A percentile compares a stretch with the other conserved stretches of the same genome.
These are phyloP conservation scores for Coptodon bakossiorum DNA, from an alignment of 2,113 vertebrate genomes.

Conservation along the genomic window DNA sequence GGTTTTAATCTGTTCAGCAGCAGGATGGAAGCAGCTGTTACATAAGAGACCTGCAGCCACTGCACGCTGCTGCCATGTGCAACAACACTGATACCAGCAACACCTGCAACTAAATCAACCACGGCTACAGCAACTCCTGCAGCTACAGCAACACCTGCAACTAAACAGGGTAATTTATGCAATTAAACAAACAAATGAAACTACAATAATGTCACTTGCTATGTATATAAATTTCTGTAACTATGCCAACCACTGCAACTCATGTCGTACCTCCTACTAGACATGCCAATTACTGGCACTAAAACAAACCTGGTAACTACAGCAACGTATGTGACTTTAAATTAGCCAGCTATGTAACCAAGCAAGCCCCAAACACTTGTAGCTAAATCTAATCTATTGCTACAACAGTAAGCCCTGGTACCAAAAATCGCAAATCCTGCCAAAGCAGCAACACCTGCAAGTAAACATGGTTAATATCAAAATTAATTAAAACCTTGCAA, in stretches of 20 bases:
- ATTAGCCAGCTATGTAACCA: not conserved
- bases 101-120: not conserved
- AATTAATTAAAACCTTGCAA: not conserved
- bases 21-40: constrained; percentile 52
- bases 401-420: not conserved
- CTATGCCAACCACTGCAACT: not conserved
- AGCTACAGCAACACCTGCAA: not conserved
- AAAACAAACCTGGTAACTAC: not conserved
- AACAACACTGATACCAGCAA: not conserved
- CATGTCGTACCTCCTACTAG: not conserved
- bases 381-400: not conserved
- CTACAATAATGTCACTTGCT: not conserved
- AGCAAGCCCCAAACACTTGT: not conserved
- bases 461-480: not conserved
- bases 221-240: not conserved
- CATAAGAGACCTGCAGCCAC: constrained; percentile 25
- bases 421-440: not conserved
- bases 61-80: not conserved
- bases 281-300: not conserved
- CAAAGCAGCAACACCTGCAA: not conserved
- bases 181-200: not conserved
- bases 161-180: not conserved
- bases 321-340: not conserved
- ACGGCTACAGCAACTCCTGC: not conserved
- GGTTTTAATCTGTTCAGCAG: constrained; percentile 57